Conservation (phyloP, 23 tunicate genomes). For the Styela clava region DNA sequence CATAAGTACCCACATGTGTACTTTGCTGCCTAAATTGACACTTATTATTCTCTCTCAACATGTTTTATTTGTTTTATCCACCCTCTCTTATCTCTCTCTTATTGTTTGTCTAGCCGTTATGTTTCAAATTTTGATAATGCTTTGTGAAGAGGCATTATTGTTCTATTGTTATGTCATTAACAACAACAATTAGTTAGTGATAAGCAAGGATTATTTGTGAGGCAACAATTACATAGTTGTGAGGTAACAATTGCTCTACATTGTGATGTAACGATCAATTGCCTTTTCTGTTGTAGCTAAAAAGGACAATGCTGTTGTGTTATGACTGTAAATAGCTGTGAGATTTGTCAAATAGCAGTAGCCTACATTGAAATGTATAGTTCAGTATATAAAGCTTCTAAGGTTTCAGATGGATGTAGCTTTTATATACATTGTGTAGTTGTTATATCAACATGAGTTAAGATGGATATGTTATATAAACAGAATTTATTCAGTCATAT, state of each 20-base stretch:
- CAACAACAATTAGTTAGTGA: neutral
- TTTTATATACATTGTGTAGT: no score
- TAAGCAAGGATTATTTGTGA: no score
- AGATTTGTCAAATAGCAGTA: no score
- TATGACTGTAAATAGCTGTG: neutral
- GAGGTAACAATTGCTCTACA: no score
- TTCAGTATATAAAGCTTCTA: no score
- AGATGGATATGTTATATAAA: no score
- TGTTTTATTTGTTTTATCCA: neutral
- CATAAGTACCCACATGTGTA: neutral
- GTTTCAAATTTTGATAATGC: constrained; percentile 23
- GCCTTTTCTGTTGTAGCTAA: neutral
- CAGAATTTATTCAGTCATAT: no score
- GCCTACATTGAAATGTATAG: no score
- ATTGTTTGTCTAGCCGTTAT: constrained; percentile 13
- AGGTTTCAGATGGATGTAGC: no score
- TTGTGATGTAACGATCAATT: no score
- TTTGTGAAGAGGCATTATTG: neutral
- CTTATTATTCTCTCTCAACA: neutral
- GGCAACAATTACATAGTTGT: no score
- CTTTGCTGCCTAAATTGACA: neutral
- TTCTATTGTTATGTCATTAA: neutral
- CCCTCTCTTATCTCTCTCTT: neutral
- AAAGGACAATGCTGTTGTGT: neutral
- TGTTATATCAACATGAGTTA: no score